phyloP scores from a whole-genome alignment of 2,797 vertebrate genomes.

The Buceros bicornis region DNA sequence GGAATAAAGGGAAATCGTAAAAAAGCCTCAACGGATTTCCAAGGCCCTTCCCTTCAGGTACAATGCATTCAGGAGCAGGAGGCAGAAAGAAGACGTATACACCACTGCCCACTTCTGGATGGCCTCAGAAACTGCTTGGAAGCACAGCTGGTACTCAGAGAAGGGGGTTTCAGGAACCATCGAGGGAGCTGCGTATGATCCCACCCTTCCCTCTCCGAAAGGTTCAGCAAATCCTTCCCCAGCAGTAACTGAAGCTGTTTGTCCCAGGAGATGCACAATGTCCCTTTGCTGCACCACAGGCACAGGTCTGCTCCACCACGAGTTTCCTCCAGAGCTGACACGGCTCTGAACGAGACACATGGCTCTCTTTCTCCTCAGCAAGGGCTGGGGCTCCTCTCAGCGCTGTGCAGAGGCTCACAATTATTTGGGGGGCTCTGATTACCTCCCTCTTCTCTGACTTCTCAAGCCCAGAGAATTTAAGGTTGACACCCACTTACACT shows the following conservation, averaged over 20 bases:
- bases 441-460: background rate
- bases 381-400: background rate
- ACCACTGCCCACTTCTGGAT: background rate
- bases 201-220: background rate
- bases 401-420: accelerated
- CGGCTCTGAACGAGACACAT: background rate
- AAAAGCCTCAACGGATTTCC: background rate
- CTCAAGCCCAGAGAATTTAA: background rate
- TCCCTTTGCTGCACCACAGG: background rate
- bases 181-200: background rate
- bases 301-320: background rate
- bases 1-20: background rate
- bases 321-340: accelerated
- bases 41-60: background rate
- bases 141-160: background rate
- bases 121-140: background rate
- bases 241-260: background rate
- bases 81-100: background rate
- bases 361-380: background rate
- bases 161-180: accelerated
- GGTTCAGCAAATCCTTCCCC: background rate
- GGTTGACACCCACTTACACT: background rate
- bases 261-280: accelerated
- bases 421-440: background rate
- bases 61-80: background rate